Base-by-base conservation (phyloP, 1,140 invertebrate genomes). In the Drosophila sturtevanti region DNA sequence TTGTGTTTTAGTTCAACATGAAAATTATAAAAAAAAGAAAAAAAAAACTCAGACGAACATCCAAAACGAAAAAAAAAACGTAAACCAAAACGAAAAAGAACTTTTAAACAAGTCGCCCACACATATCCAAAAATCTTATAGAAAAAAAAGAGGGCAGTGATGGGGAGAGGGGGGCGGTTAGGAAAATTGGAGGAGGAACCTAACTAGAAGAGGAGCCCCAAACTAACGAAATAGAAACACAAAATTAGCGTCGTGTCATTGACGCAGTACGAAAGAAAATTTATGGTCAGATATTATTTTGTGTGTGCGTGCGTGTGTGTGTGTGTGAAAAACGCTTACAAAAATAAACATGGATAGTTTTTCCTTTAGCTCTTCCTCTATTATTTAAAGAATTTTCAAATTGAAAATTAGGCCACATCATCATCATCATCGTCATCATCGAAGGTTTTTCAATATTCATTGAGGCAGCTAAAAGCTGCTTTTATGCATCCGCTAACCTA, bases 171-270 rank as follows among this genome's bases (percentile, higher is more conserved):
- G 16, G 7, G n/a, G 27, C 1, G 52, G 9, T 4, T n/a, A n/a
- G n/a, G n/a, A n/a, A n/a, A 4, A 31, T 6, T 24, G 24, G 1
- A 24, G 24, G 1, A 24, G 24, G 27, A 31, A 31, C 27, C 27
- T 24, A 24, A 31, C 27, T 6, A 31, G 27, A 31, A 31, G 27
- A 31, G 27, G 27, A 31, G 27, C 27, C 27, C 27, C 27, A 11
- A 48, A 48, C 41, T 48, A 48, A 48, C 41, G 54, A 75, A 58
- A 75, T 76, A 59, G 62, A 81, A 63, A 71, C 38, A 79, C 51
- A 77, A 85, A 76, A 89, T 89, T 84, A 77, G 81, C 64, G 71
- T 54, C 78, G 70, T 89, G 84, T 89, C 84, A 87, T 89, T 87
- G 84, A 89, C 84, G 84, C 84, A 87, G 84, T 84, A 64, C 27